Base-by-base conservation (phyloP, 1,140 invertebrate species). In the Ceratoteleas bidentatus region DNA sequence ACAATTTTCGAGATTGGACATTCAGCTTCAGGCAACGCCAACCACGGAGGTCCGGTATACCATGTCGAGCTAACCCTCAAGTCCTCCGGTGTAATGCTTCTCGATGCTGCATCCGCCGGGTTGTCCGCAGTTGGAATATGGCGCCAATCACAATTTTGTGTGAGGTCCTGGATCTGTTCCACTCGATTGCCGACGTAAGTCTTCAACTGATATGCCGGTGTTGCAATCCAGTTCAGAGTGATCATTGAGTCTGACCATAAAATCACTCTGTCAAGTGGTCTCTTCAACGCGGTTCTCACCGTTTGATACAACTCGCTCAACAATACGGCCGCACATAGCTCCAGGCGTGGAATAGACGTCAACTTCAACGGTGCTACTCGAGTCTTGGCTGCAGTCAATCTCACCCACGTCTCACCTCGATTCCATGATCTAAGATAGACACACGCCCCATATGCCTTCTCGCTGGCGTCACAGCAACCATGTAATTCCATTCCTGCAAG, bases 401-500 rank as follows among this genome's bases (percentile, higher is more conserved):
- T 3, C 60, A 15, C 24, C 16, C 3, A 0, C 1, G 5, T 9
- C 10, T 33, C 16, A 6, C 50, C 50, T 3, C 4, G 4, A 15
- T 53, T 53, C 47, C 3, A 5, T 2, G 50, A 53, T 5, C 15
- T 10, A 8, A 33, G n/a, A 10, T 80, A 84, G 0, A 77, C 0
- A 6, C 54, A 61, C 0, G 73, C 73, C 4, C 65, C 72, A 34
- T 69, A 80, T 0, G 76, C 76, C 0, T 13, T 15, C 15, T 66
- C 33, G 7, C 38, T 61, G 1, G 77, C 69, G 14, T 84, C 73
- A 8, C 68, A 57, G 47, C 68, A 84, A 2, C 86, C 79, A 61
- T 88, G 86, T 6, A 89, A 14, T 73, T 89, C 72, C 14, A 52
- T 2, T 0, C 9, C 4, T 0, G 5, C 24, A 10, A 10, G 16